phyloP scores from a whole-genome alignment of 1,140 invertebrate species.

The Drosophila lacteicornis region DNA sequence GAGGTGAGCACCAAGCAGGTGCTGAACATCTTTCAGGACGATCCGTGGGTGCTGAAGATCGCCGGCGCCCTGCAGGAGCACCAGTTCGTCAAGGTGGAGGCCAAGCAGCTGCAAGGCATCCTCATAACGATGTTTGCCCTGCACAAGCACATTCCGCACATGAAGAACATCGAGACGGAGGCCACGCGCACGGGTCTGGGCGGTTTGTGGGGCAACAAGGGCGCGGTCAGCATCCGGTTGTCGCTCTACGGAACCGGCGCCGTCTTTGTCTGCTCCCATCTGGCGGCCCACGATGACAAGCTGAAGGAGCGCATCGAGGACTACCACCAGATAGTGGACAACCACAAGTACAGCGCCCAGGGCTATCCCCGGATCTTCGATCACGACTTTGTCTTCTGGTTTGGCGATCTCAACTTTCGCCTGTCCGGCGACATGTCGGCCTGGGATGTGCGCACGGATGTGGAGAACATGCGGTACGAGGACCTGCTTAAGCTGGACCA shows the following conservation, averaged over 20 bases:
- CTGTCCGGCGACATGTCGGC: slow-evolving; percentile 88
- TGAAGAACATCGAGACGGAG: slow-evolving; percentile 93
- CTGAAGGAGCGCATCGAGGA: slow-evolving; percentile 93
- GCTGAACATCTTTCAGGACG: slow-evolving; percentile 92
- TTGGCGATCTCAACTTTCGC: slow-evolving; percentile 97
- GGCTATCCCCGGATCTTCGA: slow-evolving; percentile 93
- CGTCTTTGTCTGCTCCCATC: slow-evolving; percentile 94
- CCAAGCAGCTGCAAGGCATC: slow-evolving; percentile 91
- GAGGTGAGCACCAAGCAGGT: slow-evolving; percentile 93
- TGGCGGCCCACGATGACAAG: slow-evolving; percentile 94
- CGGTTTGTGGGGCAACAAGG: slow-evolving; percentile 95
- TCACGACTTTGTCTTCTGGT: slow-evolving; percentile 98
- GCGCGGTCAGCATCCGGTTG: slow-evolving; percentile 94
- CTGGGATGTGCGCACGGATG: slow-evolving; percentile 89
- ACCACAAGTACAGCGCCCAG: slow-evolving; percentile 88
- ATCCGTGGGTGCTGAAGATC: slow-evolving; percentile 92
- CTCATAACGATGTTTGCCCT: slow-evolving; percentile 91
- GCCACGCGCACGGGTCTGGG: slow-evolving; percentile 94
- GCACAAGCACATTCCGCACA: slow-evolving; percentile 91
- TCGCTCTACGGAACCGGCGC: slow-evolving; percentile 94
- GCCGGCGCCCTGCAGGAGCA: slow-evolving; percentile 85
- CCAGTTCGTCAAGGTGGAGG: slow-evolving; percentile 92
- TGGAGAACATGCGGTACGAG: slow-evolving; percentile 89
- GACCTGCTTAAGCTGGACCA: slow-evolving; percentile 91
- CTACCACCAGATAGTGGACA: slow-evolving; percentile 93